Evolutionary conservation across 2,113 vertebrate genomes (phyloP).

Genomic region (Amblyopsis rosae): DNA sequence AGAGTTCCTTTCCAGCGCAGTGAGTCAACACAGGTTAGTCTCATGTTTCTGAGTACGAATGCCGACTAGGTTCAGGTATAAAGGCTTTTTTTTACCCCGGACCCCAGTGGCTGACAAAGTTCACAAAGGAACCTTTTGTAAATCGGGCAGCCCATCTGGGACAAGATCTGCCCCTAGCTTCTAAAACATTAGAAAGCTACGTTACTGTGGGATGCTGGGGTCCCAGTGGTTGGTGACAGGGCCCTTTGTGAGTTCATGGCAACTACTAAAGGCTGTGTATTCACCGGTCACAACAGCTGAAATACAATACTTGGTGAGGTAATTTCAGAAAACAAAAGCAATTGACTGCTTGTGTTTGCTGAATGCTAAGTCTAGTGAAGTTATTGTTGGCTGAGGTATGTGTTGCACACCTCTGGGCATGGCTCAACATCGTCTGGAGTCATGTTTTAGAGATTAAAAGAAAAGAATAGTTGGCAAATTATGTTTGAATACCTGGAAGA

Average conservation of each 20-base stretch:
- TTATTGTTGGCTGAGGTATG: not conserved
- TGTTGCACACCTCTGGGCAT: not conserved
- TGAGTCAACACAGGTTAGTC: constrained; percentile 32
- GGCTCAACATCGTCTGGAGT: not conserved
- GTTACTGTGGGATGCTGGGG: constrained; percentile 50
- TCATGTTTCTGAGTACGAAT: constrained; percentile 46
- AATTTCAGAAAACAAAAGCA: constrained; percentile 29
- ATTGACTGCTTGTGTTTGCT: constrained; percentile 12
- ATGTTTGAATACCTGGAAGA: constrained; percentile 61
- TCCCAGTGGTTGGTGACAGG: constrained; percentile 61
- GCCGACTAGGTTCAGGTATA: constrained; percentile 37
- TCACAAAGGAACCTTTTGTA: constrained; percentile 73
- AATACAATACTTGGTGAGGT: constrained; percentile 51
- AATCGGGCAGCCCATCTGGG: constrained; percentile 62
- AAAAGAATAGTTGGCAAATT: constrained; percentile 19
- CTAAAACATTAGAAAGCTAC: constrained; percentile 40
- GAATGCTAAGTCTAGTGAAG: not conserved
- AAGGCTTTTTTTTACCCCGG: constrained; percentile 38
- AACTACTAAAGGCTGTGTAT: constrained; percentile 27
- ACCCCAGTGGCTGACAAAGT: constrained; percentile 44
- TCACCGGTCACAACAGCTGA: constrained; percentile 40
- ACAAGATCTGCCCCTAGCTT: constrained; percentile 40
- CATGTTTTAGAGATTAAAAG: constrained; percentile 25
- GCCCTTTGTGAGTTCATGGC: constrained; percentile 47
- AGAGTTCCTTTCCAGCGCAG: constrained; percentile 21